Base-by-base conservation (phyloP, 2,113 vertebrate genomes). In the Colinus virginianus region DNA sequence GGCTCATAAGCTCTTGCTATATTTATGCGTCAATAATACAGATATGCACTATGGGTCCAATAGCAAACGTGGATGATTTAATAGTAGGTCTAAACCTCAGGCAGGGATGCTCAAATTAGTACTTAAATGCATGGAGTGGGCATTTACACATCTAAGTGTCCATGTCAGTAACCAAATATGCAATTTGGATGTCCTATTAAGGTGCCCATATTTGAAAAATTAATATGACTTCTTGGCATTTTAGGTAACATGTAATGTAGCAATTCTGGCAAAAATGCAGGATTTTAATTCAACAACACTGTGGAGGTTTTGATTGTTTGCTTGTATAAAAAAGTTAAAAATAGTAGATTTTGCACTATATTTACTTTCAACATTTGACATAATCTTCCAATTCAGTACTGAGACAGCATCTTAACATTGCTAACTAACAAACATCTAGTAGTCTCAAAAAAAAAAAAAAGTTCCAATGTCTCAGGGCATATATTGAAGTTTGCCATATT, bases 1-100 rank as follows among this genome's bases (percentile, higher is more conserved):
- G 78, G 70, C 58, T 90, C 63, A 40, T 45, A 72, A 10, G 7
- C 8, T 82, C 5, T 85, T 77, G 8, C 34, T 82, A 49, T 64
- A 11, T 83, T 91, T 89, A 90, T 91, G 80, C 36, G 68, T 93
- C 85, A 87, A 78, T 90, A 78, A 90, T 34, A 83, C 23, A 42
- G 53, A 75, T 66, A 49, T 20, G 84, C 53, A 71, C 46, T 75
- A 38, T 68, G 55, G 70, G 75, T 75, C 49, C 63, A 79, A 36
- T 84, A 94, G 81, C 43, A 91, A 88, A 91, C 90, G 89, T 51
- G 49, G 22, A 79, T 90, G 63, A n/a, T 83, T 88, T 95, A 94
- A 94, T 78, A 72, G 56, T 53, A 63, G 85, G 36, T 71, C 71
- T 92, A 71, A 92, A 92, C 82, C 75, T 93, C 51, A 69, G 46